phyloP scores from a whole-genome alignment of 92 coral and sea anemone genomes.

The Scolanthus callimorphus region DNA sequence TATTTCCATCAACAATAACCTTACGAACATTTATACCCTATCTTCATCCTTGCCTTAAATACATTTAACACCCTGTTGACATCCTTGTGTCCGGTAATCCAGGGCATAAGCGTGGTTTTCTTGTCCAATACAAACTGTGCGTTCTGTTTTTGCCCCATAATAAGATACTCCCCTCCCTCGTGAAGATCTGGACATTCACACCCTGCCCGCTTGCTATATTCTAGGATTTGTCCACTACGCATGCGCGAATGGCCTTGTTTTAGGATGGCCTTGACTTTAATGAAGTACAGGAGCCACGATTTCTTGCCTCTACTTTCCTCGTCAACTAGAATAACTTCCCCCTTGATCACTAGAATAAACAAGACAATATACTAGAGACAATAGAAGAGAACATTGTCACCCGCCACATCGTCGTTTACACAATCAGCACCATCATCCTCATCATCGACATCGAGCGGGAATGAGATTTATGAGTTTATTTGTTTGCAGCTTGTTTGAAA shows the following conservation, averaged over 20 bases:
- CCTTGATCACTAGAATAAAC: constrained; percentile 49
- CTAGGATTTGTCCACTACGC: constrained; percentile 24
- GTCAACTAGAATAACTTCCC: constrained; percentile 56
- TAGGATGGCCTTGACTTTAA: constrained; percentile 43
- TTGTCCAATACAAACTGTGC: constrained; percentile 51
- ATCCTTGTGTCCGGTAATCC: constrained; percentile 10
- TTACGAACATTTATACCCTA: background rate
- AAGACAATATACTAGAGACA: too few relatives aligned
- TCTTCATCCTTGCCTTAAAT: background rate
- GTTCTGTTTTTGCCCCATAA: constrained; percentile 75
- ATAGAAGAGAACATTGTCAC: too few relatives aligned
- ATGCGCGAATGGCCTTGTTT: constrained; percentile 43
- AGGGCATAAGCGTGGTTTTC: constrained; percentile 55
- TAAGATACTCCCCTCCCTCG: constrained; percentile 47
- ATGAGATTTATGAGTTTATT: too few relatives aligned
- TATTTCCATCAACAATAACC: too few relatives aligned
- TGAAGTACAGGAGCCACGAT: constrained; percentile 52
- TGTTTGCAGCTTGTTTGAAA: too few relatives aligned
- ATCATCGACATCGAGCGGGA: too few relatives aligned
- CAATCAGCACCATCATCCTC: background rate
- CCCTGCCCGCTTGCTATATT: constrained; percentile 61
- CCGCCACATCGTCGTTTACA: too few relatives aligned
- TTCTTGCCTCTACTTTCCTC: constrained; percentile 39
- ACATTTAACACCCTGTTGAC: background rate
- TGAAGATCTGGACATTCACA: constrained; percentile 70